Percentiles rank a stretch among this genome's conserved stretches.
These are phyloP conservation scores for Chelonoidis abingdonii DNA, from an alignment of 2,113 vertebrate species.

Conservation along the genomic window DNA sequence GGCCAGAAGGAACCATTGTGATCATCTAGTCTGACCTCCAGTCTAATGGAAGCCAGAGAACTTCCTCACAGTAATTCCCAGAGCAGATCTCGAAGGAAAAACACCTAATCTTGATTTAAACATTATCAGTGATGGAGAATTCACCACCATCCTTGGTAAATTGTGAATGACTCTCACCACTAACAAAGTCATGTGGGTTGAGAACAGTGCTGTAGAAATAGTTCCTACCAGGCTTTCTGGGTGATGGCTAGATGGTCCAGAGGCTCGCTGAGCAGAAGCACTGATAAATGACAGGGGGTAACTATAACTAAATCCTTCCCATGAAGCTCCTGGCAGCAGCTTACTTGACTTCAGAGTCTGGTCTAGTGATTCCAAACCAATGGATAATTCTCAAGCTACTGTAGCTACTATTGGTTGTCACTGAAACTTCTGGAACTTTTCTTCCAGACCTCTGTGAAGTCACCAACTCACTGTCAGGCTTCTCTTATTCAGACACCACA, in stretches of 20 bases:
- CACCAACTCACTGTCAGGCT: background rate
- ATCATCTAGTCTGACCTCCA: background rate
- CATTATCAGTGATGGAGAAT: background rate
- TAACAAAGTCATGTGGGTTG: background rate
- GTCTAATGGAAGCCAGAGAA: background rate
- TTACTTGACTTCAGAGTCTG: background rate
- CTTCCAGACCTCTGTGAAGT: background rate
- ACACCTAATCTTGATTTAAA: background rate
- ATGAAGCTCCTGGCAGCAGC: background rate
- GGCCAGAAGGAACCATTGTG: background rate
- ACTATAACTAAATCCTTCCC: background rate
- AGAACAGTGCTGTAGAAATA: background rate
- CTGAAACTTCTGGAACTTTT: conserved; percentile 10
- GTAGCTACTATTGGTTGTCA: background rate
- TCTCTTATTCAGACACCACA: background rate
- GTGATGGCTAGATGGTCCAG: background rate
- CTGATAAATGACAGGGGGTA: background rate
- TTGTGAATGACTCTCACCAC: background rate
- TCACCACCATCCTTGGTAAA: background rate
- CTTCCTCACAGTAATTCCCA: background rate
- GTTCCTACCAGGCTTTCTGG: background rate
- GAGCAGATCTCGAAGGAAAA: background rate
- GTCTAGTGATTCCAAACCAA: background rate
- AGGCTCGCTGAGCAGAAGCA: background rate
- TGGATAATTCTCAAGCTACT: background rate